Conservation (phyloP, 2,888 invertebrate species). For the Ptychoptera albimana region DNA sequence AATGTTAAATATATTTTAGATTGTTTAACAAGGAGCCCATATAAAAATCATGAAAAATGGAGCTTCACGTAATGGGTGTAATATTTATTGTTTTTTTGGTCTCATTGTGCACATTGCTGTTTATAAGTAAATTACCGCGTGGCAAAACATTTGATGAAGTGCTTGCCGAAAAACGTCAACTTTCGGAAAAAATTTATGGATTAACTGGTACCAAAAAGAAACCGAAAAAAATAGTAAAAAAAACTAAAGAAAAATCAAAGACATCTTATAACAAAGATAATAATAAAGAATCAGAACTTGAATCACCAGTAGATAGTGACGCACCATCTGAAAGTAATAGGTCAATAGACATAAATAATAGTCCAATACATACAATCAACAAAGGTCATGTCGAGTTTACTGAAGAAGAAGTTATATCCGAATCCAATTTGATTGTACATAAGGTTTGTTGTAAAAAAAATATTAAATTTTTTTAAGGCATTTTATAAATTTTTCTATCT, state of each 20-base stretch:
- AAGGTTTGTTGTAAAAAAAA: neutral
- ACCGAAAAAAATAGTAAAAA: slow-evolving; percentile 6
- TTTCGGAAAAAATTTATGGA: slow-evolving; percentile 27
- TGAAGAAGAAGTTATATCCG: slow-evolving; percentile 22
- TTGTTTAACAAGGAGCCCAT: neutral
- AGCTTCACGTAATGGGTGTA: slow-evolving; percentile 28
- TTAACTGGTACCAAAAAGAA: slow-evolving; percentile 13
- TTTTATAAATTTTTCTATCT: neutral
- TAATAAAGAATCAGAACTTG: slow-evolving; percentile 21
- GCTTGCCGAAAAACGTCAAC: slow-evolving; percentile 27
- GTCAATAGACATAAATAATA: slow-evolving; percentile 2
- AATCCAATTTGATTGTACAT: neutral
- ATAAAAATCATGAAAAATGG: slow-evolving; percentile 18
- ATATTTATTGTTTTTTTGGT: slow-evolving; percentile 29
- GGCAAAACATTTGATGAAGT: slow-evolving; percentile 31
- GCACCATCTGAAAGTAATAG: slow-evolving; percentile 8
- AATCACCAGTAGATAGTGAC: slow-evolving; percentile 15
- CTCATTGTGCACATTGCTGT: slow-evolving; percentile 26
- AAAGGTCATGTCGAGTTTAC: slow-evolving; percentile 26
- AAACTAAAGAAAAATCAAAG: slow-evolving; percentile 20
- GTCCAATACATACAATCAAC: slow-evolving; percentile 6
- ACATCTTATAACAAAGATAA: slow-evolving; percentile 14
- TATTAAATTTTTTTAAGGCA: neutral
- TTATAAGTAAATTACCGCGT: slow-evolving; percentile 28
- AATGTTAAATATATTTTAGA: neutral